Evolutionary conservation across 2,797 vertebrate species (phyloP), one percentile per base, ranked within the genome.

Genomic region (Sebastes minor): DNA sequence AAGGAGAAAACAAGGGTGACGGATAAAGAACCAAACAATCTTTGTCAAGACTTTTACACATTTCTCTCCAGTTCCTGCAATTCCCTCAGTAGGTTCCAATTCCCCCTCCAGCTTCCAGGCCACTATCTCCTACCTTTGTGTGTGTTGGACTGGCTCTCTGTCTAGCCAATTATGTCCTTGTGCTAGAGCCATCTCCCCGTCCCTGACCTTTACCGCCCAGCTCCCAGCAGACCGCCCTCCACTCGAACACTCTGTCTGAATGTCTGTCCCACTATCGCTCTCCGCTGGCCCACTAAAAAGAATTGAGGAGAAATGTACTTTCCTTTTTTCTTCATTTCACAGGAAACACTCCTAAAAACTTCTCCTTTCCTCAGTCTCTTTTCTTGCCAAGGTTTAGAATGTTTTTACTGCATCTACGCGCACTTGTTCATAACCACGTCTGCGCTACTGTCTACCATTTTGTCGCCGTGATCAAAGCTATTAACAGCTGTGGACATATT

Each of bases 141-240:
- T 82, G 84, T 80, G 76, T 61, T 63, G 65, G 70, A 71, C 86
- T 84, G 90, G 82, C 88, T 83, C 73, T 81, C 88, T 89, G 88
- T 83, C 87, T 89, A 85, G 83, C 82, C 88, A 93, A 92, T 93
- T 91, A 94, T 86, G 89, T 89, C 89, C 90, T 90, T 91, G 91
- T 63, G 76, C 80, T 78, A 23, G 80, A 93, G 82, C 80, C 87
- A 88, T 91, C 89, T 94, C 85, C 86, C 76, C 3, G 70, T 92
- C 89, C 86, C 85, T 92, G 92, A 95, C 93, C 92, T 95, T 94
- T 92, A 88, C 81, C 22, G 70, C 82, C 85, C 69, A n/a, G 69
- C 82, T 91, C 90, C 87, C 91, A 85, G 56, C 30, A 88, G 90
- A 85, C 85, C 71, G 6, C 42, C 87, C 79, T 76, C 83, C 59